These are phyloP conservation scores for Apis cerana DNA, from an alignment of 1,140 invertebrate species.

Conservation along the genomic window DNA sequence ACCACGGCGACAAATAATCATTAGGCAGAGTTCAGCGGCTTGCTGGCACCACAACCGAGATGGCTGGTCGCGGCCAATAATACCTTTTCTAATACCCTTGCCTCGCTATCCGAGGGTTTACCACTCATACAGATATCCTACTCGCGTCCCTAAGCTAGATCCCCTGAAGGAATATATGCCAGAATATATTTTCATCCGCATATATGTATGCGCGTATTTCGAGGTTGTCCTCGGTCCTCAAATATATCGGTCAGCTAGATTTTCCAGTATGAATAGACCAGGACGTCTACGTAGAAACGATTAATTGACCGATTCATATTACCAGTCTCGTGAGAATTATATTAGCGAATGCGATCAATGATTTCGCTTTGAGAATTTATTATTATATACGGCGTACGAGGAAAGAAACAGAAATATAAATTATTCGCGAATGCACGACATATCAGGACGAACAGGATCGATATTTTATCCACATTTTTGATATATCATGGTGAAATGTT, in stretches of 20 bases:
- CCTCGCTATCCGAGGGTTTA: slow-evolving; percentile 35
- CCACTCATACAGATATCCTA: slow-evolving; percentile 50
- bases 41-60: slow-evolving; percentile 48
- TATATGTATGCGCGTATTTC: slow-evolving; percentile 60
- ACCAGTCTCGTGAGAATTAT: not conserved
- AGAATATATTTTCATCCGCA: slow-evolving; percentile 71
- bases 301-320: slow-evolving; percentile 10
- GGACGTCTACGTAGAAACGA: too few relatives aligned
- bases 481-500: not conserved
- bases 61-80: slow-evolving; percentile 55
- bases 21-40: slow-evolving; percentile 70
- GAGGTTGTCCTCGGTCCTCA: slow-evolving; percentile 30
- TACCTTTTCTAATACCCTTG: slow-evolving; percentile 62
- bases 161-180: slow-evolving; percentile 67
- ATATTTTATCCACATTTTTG: not conserved
- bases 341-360: not conserved
- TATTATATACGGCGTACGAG: not conserved
- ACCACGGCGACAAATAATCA: slow-evolving; percentile 72
- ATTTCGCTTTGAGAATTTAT: not conserved
- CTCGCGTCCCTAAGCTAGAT: slow-evolving; percentile 69
- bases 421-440: not conserved
- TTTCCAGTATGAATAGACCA: slow-evolving; percentile 42
- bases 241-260: slow-evolving; percentile 62
- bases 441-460: not conserved
- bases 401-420: not conserved